Evolutionary conservation across 2,888 invertebrate genomes (phyloP), one percentile per base, ranked within the genome.

Genomic region (Auanema sp.): DNA sequence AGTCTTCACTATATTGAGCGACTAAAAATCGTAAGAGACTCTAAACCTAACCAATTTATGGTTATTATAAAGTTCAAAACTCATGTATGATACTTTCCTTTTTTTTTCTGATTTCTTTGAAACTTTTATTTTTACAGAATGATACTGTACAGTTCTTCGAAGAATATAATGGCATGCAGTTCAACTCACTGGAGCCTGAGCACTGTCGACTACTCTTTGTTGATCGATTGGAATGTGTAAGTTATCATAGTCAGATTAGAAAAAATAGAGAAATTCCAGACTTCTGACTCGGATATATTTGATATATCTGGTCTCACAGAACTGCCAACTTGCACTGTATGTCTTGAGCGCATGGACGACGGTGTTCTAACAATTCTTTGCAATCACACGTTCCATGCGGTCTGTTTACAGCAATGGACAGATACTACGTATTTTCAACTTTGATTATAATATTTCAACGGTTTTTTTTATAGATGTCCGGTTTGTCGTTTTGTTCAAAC

Each of bases 341-440:
- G 95, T 84, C 85, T 95, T 59, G 97, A 99, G 86, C 89, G 95
- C 78, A 87, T 88, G 87, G 98, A 98, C 85, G 98, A 99, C 86
- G 93, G 94, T 77, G 93, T 76, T 68, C 87, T 99, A 74, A 96
- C 95, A 33, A 95, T 99, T 83, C 88, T 97, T 67, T 99, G 98
- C 85, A 97, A 97, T 86, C 98, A 99, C 86, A 91, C 93, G 1
- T 99, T 98, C 86, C 98, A 98, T 86, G 91, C 93, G 11, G 90
- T 90, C 82, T 99, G 98, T 85, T 87, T 98, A 56, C 90, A 92
- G 75, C 91, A 97, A 85, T 98, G 98, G 96, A 90, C 92, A 18
- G 95, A 96, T 85, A 92, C 92, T 18, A 89, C 87, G 88, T 88
- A 79, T 68, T 58, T 50, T 42, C 18, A 24, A 64, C 24, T 14